Conservation (phyloP, 2,888 invertebrate species). For the Caenorhabditis zanzibari region DNA sequence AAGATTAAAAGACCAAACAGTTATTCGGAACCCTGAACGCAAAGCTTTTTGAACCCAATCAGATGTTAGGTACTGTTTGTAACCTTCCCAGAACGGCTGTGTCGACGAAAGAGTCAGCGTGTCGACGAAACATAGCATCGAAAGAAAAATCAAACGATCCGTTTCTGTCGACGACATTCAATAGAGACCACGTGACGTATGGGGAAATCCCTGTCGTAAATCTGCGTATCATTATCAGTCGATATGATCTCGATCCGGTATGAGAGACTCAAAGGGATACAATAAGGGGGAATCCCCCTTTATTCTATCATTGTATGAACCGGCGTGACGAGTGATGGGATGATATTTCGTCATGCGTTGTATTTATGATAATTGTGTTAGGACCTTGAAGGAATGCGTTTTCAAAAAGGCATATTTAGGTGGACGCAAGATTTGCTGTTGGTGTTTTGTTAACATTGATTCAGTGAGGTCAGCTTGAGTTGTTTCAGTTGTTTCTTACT, state of each 20-base stretch:
- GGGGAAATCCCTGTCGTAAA: conserved; percentile 58
- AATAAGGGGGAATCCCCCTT: conserved; percentile 24
- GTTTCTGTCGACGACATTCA: conserved; percentile 39
- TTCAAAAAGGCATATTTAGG: background rate
- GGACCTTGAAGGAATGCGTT: background rate
- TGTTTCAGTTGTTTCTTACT: too few relatives aligned
- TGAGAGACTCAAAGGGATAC: conserved; percentile 14
- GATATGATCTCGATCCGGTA: conserved; percentile 49
- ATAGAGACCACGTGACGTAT: conserved; percentile 59
- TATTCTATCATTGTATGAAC: background rate
- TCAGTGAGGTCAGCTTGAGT: too few relatives aligned
- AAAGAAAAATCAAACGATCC: conserved; percentile 54
- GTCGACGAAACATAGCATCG: conserved; percentile 48
- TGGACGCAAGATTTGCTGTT: too few relatives aligned
- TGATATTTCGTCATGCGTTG: conserved; percentile 35
- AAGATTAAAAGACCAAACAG: conserved; percentile 28
- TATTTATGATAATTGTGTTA: background rate
- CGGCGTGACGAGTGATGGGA: conserved; percentile 24
- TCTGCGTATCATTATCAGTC: conserved; percentile 42
- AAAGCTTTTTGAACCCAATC: conserved; percentile 11
- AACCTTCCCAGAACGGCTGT: conserved; percentile 30
- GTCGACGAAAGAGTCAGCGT: conserved; percentile 24
- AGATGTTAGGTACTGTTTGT: conserved; percentile 30
- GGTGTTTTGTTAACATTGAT: too few relatives aligned
- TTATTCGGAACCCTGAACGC: background rate